Base-by-base conservation (phyloP, 2,797 vertebrate genomes). In the Eulemur albifrons region DNA sequence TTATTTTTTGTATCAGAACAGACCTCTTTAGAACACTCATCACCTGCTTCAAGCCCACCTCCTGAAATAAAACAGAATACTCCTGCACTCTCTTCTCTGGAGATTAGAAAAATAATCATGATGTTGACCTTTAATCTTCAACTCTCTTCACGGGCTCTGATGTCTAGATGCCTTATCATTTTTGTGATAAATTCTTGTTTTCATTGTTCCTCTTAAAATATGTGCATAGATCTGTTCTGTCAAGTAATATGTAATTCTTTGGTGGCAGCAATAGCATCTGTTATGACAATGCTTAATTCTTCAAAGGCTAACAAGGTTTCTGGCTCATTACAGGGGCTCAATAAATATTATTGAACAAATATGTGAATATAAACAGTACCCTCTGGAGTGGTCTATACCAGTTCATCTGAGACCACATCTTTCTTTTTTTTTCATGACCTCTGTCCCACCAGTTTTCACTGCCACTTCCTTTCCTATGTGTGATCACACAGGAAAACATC, bases 401-500 rank as follows among this genome's bases (percentile, higher is more conserved):
- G 38, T 50, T 95, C 73, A 89, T 93, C 82, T 72, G 81, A 94
- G 73, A 86, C 90, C 30, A 54, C 48, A 86, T 61, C 32, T 95
- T 94, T 93, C 90, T 75, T 88, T 94, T 95, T 93, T 93, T 83
- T 38, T 86, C 40, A 5, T 43, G n/a, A 94, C 40, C 54, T 67
- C 69, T 95, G 70, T 63, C 80, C 77, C 32, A 38, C 45, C 63
- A 92, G 61, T 48, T 86, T 32, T 83, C 70, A 43, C 52, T 83
- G 59, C 70, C 90, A 91, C 90, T 94, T 96, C 69, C 90, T 95
- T 90, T 89, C 73, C 86, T 85, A 30, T 91, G 81, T 92, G 61
- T 3, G 23, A 89, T 85, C 94, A 95, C 81, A 95, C 43, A 90
- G 88, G 88, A 97, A 95, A 75, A 35, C 90, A 85, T 89, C 83